A percentile compares a stretch with the other conserved stretches of the same genome.
Evolutionary conservation across 2,113 vertebrate species (phyloP).

Genomic region (Leucopsar rothschildi): DNA sequence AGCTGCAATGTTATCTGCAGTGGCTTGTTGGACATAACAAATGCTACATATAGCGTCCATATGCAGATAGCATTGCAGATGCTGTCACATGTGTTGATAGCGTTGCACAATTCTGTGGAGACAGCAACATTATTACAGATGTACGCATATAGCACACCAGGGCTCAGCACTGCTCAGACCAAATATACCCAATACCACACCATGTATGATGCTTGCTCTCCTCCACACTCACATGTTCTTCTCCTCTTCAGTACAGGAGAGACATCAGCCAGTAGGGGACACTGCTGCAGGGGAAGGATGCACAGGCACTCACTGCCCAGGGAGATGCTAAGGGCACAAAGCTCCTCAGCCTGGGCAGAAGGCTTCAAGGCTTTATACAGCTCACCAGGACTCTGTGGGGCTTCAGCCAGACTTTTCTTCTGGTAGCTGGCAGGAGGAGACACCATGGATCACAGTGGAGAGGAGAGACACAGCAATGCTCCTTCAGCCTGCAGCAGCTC

Average conservation of each 20-base stretch:
- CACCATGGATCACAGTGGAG: neutral
- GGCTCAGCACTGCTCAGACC: neutral
- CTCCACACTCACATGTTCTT: neutral
- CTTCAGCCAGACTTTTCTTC: neutral
- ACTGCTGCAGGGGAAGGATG: neutral
- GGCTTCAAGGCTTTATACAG: neutral
- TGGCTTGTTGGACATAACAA: neutral
- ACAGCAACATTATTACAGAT: neutral
- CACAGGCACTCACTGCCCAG: neutral
- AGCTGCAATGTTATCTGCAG: neutral
- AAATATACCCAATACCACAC: neutral
- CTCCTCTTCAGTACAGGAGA: neutral
- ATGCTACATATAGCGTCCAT: neutral
- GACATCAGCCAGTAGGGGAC: neutral
- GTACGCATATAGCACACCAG: neutral
- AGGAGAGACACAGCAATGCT: neutral
- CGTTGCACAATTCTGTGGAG: neutral
- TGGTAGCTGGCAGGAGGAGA: neutral
- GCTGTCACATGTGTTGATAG: fast-evolving
- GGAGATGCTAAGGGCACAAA: neutral
- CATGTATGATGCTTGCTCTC: neutral
- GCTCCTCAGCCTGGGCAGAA: neutral
- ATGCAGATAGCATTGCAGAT: neutral
- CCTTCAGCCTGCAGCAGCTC: neutral
- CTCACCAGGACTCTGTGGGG: neutral